A percentile compares a stretch with the other conserved stretches of the same genome.
Conservation (phyloP, 2,888 invertebrate species). For the Miltochrista miniata region DNA sequence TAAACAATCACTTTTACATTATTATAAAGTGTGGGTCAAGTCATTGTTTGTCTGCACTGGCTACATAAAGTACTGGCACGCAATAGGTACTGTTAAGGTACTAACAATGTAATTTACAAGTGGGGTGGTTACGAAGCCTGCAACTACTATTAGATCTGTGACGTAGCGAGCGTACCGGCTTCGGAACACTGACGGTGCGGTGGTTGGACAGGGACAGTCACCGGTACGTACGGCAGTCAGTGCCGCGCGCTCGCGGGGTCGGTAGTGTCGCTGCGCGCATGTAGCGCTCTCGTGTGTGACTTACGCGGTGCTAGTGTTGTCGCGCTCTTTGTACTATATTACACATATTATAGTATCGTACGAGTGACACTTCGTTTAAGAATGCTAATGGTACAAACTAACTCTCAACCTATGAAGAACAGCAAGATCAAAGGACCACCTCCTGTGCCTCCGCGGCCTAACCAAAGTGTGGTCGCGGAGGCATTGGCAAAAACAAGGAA, state of each 20-base stretch:
- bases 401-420: slow-evolving; percentile 81
- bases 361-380: slow-evolving; percentile 71
- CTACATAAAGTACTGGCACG: slow-evolving; percentile 35
- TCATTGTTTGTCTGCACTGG: slow-evolving; percentile 50
- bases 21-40: slow-evolving; percentile 60
- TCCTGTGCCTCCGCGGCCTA: slow-evolving; percentile 92
- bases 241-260: slow-evolving; percentile 64
- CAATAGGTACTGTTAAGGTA: slow-evolving; percentile 30
- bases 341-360: slow-evolving; percentile 74
- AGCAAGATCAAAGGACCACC: slow-evolving; percentile 86
- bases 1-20: slow-evolving; percentile 70
- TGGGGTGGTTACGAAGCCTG: slow-evolving; percentile 18
- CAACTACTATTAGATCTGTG: slow-evolving; percentile 16
- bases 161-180: slow-evolving; percentile 24
- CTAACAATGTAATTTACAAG: slow-evolving; percentile 29
- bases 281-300: slow-evolving; percentile 60
- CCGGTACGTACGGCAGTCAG: slow-evolving; percentile 48
- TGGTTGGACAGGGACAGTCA: slow-evolving; percentile 19
- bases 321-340: slow-evolving; percentile 80
- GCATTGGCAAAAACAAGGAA: slow-evolving; percentile 87
- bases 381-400: slow-evolving; percentile 83
- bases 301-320: slow-evolving; percentile 60
- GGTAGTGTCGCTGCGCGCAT: slow-evolving; percentile 57
- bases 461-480: slow-evolving; percentile 88
- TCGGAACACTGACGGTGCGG: slow-evolving; percentile 27